Conservation (phyloP, 2,888 invertebrate genomes). For the Leistus spinibarbis region DNA sequence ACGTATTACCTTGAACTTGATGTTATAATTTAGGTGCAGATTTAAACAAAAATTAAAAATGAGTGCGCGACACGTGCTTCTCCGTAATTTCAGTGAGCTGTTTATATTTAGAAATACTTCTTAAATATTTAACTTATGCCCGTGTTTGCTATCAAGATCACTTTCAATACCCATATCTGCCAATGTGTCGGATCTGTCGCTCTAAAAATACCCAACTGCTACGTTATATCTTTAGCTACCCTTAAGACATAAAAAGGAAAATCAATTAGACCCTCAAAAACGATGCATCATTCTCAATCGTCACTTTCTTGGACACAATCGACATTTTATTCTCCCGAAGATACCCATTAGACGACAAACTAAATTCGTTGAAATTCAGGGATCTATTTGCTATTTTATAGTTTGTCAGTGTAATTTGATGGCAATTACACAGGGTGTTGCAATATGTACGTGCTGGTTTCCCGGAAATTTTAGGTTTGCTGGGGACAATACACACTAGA, state of each 20-base stretch:
- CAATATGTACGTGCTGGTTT: too few species aligned
- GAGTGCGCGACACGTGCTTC: background rate
- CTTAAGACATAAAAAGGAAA: background rate
- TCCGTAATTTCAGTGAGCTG: background rate
- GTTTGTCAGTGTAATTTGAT: too few species aligned
- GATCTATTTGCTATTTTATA: too few species aligned
- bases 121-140: background rate
- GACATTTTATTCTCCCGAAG: background rate
- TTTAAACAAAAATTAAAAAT: background rate
- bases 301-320: background rate
- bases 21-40: background rate
- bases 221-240: background rate
- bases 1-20: background rate
- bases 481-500: too few species aligned
- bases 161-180: background rate
- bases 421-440: too few species aligned
- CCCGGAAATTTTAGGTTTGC: too few species aligned
- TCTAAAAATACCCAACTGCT: background rate
- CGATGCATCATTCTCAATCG: background rate
- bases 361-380: too few species aligned
- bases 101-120: background rate
- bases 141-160: background rate
- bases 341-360: background rate
- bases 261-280: background rate
- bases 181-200: background rate